phyloP scores from a whole-genome alignment of 2,113 vertebrate species.

The Pseudorectes ferrugineus region DNA sequence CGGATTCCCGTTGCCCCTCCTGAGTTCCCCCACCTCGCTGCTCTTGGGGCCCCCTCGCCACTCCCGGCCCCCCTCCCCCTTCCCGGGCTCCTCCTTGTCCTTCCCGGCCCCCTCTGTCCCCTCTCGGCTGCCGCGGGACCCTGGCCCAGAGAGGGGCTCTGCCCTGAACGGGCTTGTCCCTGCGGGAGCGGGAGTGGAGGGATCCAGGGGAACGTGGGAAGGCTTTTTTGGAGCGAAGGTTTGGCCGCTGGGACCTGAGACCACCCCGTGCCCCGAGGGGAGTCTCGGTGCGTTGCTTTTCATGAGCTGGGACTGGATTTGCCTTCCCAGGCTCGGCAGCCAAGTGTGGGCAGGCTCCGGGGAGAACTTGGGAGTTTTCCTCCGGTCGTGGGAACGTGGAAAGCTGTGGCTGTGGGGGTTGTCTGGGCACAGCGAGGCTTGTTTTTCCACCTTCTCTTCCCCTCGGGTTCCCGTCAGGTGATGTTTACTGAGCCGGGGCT shows the following conservation, averaged over 20 bases:
- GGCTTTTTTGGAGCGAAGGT: not conserved
- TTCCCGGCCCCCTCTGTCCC: no score
- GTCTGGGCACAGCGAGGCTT: not conserved
- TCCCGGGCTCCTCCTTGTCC: not conserved
- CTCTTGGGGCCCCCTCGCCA: not conserved
- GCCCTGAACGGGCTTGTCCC: not conserved
- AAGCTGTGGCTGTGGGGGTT: not conserved
- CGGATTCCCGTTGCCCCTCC: not conserved
- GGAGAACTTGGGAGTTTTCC: not conserved
- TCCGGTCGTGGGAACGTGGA: not conserved
- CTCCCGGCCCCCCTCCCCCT: not conserved
- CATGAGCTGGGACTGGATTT: fast-evolving
- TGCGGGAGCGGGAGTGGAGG: not conserved
- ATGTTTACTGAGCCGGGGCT: not conserved
- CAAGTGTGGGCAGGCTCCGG: not conserved
- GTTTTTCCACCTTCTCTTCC: not conserved
- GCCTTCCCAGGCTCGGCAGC: not conserved
- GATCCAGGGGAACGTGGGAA: not conserved
- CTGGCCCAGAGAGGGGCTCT: fast-evolving
- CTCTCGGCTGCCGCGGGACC: not conserved
- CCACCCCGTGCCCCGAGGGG: not conserved
- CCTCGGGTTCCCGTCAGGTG: not conserved
- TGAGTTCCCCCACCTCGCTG: not conserved
- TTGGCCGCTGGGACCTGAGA: not conserved
- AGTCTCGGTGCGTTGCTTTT: fast-evolving